A percentile compares a stretch with the other conserved stretches of the same genome.
Conservation (phyloP, 2,797 vertebrate genomes). For the Phoeniculus purpureus region DNA sequence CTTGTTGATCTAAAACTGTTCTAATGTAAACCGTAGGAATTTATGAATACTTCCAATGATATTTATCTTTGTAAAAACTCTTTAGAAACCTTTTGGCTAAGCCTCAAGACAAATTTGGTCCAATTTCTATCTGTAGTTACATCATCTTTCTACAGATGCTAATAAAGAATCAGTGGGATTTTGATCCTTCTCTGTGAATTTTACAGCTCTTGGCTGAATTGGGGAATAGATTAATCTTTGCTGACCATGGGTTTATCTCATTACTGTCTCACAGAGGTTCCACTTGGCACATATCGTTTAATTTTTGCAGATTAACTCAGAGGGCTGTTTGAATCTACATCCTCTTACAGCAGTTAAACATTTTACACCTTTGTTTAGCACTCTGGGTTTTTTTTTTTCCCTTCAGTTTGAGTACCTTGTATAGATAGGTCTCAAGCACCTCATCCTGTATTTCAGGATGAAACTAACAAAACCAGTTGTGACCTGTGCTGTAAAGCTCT, state of each 20-base stretch:
- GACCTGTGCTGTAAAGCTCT: not conserved
- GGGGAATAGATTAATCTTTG: not conserved
- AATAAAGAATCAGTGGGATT: not conserved
- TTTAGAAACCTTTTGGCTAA: not conserved
- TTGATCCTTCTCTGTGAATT: not conserved
- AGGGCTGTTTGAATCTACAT: not conserved
- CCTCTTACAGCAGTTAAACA: not conserved
- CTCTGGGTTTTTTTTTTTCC: not conserved
- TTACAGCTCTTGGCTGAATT: not conserved
- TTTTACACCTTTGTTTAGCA: not conserved
- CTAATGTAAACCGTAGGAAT: not conserved
- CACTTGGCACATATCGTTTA: not conserved
- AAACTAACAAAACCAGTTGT: not conserved
- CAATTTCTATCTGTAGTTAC: not conserved
- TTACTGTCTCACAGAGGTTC: constrained; percentile 14
- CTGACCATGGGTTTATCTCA: not conserved
- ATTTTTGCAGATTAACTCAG: not conserved
- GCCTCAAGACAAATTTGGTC: not conserved
- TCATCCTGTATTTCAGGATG: not conserved
- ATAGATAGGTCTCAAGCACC: not conserved
- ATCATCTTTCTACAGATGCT: not conserved
- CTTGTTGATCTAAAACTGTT: constrained; percentile 24
- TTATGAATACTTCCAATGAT: constrained; percentile 28
- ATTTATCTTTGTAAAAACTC: not conserved
- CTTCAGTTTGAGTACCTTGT: not conserved